A percentile compares a stretch with the other conserved stretches of the same genome.
phyloP scores from a whole-genome alignment of 2,113 vertebrate species.

The Bostrychus sinensis region DNA sequence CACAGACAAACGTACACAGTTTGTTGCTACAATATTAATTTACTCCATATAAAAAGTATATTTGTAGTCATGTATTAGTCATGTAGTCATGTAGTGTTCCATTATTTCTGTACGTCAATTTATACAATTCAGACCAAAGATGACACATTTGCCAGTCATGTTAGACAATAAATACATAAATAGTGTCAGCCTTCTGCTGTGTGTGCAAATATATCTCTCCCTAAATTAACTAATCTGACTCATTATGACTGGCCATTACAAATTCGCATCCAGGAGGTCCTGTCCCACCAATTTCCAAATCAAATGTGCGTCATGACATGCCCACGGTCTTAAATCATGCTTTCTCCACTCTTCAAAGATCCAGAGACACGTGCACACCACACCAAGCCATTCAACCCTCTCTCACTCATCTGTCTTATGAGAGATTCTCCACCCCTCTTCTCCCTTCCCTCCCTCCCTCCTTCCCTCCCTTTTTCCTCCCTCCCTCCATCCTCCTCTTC shows the following conservation, averaged over 20 bases:
- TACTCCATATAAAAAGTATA: too few relatives aligned
- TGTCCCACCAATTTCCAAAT: not conserved
- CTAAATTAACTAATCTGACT: not conserved
- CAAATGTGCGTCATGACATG: not conserved
- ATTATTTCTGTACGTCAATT: too few relatives aligned
- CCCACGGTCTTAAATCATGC: conserved; percentile 40
- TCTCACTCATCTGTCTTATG: conserved; percentile 67
- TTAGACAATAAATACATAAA: not conserved
- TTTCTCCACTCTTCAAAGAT: conserved; percentile 49
- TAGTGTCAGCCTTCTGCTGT: not conserved
- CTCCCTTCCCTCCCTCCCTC: not conserved
- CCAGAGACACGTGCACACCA: conserved; percentile 5
- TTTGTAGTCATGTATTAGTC: too few relatives aligned
- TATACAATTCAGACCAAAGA: not conserved
- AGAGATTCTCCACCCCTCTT: conserved; percentile 60
- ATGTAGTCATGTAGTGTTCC: too few relatives aligned
- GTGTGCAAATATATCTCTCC: not conserved
- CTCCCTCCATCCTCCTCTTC: conserved; percentile 25
- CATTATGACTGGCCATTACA: not conserved
- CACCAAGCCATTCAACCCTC: conserved; percentile 65
- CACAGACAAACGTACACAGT: too few relatives aligned
- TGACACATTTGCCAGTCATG: not conserved
- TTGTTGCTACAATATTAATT: too few relatives aligned
- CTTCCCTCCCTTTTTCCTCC: conserved; percentile 9
- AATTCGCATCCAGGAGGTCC: conserved; percentile 11